A percentile compares a stretch with the other conserved stretches of the same genome.
Evolutionary conservation across 2,888 invertebrate species (phyloP).

Genomic region (Thysanoteuthis rhombus): DNA sequence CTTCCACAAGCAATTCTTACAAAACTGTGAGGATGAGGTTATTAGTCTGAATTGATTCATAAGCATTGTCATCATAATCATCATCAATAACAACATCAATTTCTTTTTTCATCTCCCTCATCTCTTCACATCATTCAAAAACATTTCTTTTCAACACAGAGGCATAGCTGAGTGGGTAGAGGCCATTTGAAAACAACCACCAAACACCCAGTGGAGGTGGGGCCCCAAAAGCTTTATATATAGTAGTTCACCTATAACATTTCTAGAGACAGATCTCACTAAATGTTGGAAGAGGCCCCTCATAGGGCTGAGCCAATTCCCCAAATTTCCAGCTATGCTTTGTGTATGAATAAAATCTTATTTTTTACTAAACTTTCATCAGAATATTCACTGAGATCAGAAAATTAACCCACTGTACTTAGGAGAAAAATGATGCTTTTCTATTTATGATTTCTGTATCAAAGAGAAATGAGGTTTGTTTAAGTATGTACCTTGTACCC

Average conservation of each 20-base stretch:
- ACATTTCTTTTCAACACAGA: background rate
- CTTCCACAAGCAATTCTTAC: background rate
- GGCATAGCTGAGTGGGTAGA: no score
- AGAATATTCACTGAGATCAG: background rate
- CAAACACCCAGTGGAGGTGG: no score
- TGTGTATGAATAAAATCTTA: background rate
- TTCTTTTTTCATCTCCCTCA: background rate
- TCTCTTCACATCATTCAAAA: background rate
- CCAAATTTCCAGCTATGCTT: no score
- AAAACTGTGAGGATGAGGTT: background rate
- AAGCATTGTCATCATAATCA: conserved; percentile 12
- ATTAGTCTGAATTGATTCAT: background rate
- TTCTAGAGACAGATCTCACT: no score
- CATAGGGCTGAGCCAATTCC: no score
- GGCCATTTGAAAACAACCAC: no score
- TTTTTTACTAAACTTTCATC: background rate
- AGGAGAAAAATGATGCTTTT: background rate
- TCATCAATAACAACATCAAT: background rate
- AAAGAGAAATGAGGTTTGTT: background rate
- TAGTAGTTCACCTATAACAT: no score
- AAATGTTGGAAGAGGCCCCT: no score
- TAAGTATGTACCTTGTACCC: background rate
- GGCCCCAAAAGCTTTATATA: no score
- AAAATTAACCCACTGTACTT: background rate
- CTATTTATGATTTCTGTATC: background rate